Percentiles rank a stretch among this genome's conserved stretches.
These are phyloP conservation scores for Epizoanthus rinbou DNA, from an alignment of 92 coral and sea anemone species.

Conservation along the genomic window DNA sequence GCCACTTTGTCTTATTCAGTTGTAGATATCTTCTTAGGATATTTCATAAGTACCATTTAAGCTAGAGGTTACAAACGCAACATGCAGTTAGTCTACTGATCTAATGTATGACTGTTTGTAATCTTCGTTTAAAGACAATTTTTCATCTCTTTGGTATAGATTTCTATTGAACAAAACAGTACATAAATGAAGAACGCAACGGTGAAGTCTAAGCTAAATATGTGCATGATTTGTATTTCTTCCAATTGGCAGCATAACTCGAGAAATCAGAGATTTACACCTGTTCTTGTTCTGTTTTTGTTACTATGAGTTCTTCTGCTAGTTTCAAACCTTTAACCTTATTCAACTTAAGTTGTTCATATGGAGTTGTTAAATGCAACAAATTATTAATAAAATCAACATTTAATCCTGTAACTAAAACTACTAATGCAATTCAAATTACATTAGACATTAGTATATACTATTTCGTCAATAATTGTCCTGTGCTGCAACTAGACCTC, in stretches of 20 bases:
- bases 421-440: no score
- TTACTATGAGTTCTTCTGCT: neutral
- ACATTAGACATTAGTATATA: no score
- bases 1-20: neutral
- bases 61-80: neutral
- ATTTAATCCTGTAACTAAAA: neutral
- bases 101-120: neutral
- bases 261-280: no score
- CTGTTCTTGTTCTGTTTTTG: no score
- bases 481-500: no score
- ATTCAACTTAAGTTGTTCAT: neutral
- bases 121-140: neutral
- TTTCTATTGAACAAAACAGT: slow-evolving; percentile 12
- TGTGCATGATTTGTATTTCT: no score
- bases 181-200: neutral
- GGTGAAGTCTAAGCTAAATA: slow-evolving; percentile 24
- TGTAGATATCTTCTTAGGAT: neutral
- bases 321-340: neutral
- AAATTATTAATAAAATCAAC: neutral
- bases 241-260: no score
- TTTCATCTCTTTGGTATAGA: neutral
- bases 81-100: neutral
- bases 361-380: neutral
- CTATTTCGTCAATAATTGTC: no score
- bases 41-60: neutral